These are phyloP conservation scores for Anarhynchus alexandrinus DNA, from an alignment of 2,113 vertebrate genomes.

Conservation along the genomic window DNA sequence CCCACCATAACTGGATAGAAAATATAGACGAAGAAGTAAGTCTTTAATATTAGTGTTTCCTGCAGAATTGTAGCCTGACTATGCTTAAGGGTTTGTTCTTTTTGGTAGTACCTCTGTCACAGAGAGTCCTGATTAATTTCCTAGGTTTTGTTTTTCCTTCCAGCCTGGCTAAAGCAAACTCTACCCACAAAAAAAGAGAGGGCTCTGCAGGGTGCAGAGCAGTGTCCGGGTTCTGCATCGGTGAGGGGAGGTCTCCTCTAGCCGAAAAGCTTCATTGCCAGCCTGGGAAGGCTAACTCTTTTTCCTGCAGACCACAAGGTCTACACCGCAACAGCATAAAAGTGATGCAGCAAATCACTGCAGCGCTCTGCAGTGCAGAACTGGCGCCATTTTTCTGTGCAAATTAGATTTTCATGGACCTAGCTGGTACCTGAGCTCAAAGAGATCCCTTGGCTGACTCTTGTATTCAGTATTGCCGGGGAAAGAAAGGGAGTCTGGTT, in stretches of 20 bases:
- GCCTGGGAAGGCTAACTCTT: not conserved
- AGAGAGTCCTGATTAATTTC: not conserved
- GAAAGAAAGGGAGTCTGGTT: not conserved
- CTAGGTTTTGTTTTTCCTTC: not conserved
- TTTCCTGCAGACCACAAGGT: not conserved
- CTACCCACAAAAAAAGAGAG: not conserved
- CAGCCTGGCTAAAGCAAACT: not conserved
- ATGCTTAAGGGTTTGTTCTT: not conserved
- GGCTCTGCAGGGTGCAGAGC: not conserved
- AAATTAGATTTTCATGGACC: not conserved
- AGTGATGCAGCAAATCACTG: conserved; percentile 16
- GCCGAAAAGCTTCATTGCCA: not conserved
- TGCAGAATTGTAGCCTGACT: not conserved
- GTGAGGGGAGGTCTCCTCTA: not conserved
- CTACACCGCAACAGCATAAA: not conserved
- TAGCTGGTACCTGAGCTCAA: not conserved
- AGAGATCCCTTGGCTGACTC: not conserved
- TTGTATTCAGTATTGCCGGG: not conserved
- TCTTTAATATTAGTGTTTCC: not conserved
- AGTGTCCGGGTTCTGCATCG: rapidly evolving
- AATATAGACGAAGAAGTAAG: not conserved
- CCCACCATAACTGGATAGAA: not conserved
- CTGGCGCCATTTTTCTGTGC: not conserved
- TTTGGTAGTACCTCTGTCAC: not conserved
- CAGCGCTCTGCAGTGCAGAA: conserved; percentile 34